Evolutionary conservation across 2,113 vertebrate genomes (phyloP), one percentile per base, ranked within the genome.

Genomic region (Dromiciops gliroides): DNA sequence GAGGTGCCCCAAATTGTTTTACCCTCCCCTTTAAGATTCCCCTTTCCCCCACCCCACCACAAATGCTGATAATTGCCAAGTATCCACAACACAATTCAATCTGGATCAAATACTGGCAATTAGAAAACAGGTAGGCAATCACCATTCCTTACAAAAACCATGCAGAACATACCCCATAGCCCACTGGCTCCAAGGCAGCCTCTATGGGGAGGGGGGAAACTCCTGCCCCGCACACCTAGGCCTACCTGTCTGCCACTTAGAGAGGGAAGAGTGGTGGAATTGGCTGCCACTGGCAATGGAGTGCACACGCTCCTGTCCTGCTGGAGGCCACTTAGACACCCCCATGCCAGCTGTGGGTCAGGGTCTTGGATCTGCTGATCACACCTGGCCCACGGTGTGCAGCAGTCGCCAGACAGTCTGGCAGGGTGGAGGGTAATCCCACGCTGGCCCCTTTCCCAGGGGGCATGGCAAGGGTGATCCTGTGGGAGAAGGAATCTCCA

Each of bases 231-330:
- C 12, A 94, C 97, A 94, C 97, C 98, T 98, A 98, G 98, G 98
- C 98, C 98, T 98, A 98, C 98, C 98, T 98, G 98, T 98, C 98
- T 98, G 98, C 98, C 98, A 98, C 98, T 98, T 97, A 98, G 97
- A 97, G 98, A 98, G 97, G 98, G 98, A 96, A 97, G 98, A 96
- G 97, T 98, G 96, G 97, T 97, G 90, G 98, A 96, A 16, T 97
- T 97, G 95, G 97, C 97, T 94, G 98, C 97, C 83, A 96, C 98
- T 97, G 98, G 98, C 95, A 98, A 95, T 89, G 88, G 98, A 96
- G 97, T 93, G n/a, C 98, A 97, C 97, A 98, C 93, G 96, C 94
- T 98, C 97, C 98, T 97, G 24, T 98, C 98, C 95, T 97, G 98
- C 97, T 97, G 98, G 98, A 98, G 98, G 96, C 98, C 98, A 97